phyloP scores from a whole-genome alignment of 2,888 invertebrate species.

The Petrolisthes cinctipes region DNA sequence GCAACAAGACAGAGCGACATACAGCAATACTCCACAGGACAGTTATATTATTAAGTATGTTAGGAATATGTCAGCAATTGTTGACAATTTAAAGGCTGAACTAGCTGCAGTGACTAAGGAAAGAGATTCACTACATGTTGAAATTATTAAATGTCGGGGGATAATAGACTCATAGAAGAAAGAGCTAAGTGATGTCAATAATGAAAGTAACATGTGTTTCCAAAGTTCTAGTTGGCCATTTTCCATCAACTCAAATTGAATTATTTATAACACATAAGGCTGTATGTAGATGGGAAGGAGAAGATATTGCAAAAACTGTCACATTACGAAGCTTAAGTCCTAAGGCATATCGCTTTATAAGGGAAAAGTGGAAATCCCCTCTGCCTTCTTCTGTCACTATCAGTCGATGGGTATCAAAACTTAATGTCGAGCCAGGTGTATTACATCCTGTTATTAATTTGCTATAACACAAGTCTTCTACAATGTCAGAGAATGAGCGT shows the following conservation, averaged over 20 bases:
- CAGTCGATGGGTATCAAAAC: conserved; percentile 17
- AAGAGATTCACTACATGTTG: neutral
- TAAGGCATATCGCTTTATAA: conserved; percentile 19
- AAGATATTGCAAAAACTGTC: conserved; percentile 8
- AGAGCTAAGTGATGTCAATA: conserved; percentile 10
- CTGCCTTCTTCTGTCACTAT: conserved; percentile 5
- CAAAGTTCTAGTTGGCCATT: conserved; percentile 11
- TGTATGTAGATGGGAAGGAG: conserved; percentile 1
- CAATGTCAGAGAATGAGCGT: conserved; percentile 18
- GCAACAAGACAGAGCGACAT: neutral
- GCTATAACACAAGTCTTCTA: conserved; percentile 6
- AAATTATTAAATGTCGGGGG: neutral
- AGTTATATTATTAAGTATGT: neutral
- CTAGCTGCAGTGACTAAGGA: neutral
- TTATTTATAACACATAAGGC: neutral
- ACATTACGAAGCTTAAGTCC: conserved; percentile 17
- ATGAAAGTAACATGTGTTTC: neutral
- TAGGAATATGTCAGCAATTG: neutral
- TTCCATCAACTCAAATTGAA: conserved; percentile 14
- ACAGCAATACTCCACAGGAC: conserved; percentile 6
- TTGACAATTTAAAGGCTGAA: neutral
- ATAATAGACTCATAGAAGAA: conserved; percentile 2
- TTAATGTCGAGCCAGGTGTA: neutral
- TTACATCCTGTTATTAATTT: conserved; percentile 16
- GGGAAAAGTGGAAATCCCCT: conserved; percentile 4